A percentile compares a stretch with the other conserved stretches of the same genome.
Conservation (phyloP, 2,888 invertebrate genomes). For the Aproaerema taeniolella region DNA sequence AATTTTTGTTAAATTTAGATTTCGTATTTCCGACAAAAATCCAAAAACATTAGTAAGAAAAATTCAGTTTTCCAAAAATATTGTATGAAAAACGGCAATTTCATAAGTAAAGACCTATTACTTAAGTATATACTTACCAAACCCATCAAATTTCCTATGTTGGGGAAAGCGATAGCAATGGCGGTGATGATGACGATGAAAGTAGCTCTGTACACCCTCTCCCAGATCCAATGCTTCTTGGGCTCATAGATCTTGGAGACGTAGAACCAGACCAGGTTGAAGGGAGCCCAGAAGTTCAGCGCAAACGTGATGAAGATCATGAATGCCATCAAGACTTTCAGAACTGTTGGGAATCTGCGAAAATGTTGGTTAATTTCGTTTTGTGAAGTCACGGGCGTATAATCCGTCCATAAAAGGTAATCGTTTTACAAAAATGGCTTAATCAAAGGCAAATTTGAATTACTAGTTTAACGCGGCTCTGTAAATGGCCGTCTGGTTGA, state of each 20-base stretch:
- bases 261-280: conserved; percentile 65
- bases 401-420: too few species aligned
- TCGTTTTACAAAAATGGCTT: too few species aligned
- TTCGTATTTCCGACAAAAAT: too few species aligned
- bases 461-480: too few species aligned
- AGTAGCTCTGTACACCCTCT: conserved; percentile 49
- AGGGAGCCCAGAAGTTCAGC: conserved; percentile 66
- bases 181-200: conserved; percentile 49
- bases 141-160: conserved; percentile 65
- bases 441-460: too few species aligned
- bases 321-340: conserved; percentile 58
- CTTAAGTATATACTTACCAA: conserved; percentile 37
- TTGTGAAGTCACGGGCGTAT: too few species aligned
- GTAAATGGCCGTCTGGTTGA: too few species aligned
- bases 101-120: neutral
- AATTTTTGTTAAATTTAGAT: too few species aligned
- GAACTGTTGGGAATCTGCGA: conserved; percentile 56
- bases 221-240: conserved; percentile 56
- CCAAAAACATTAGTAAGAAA: too few species aligned
- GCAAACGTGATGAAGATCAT: conserved; percentile 70
- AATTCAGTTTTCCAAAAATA: too few species aligned
- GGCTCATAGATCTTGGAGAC: conserved; percentile 46
- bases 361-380: too few species aligned
- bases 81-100: too few species aligned
- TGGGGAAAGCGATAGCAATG: conserved; percentile 59